Evolutionary conservation across 1,140 invertebrate genomes (phyloP).

Genomic region (Lineus longissimus): DNA sequence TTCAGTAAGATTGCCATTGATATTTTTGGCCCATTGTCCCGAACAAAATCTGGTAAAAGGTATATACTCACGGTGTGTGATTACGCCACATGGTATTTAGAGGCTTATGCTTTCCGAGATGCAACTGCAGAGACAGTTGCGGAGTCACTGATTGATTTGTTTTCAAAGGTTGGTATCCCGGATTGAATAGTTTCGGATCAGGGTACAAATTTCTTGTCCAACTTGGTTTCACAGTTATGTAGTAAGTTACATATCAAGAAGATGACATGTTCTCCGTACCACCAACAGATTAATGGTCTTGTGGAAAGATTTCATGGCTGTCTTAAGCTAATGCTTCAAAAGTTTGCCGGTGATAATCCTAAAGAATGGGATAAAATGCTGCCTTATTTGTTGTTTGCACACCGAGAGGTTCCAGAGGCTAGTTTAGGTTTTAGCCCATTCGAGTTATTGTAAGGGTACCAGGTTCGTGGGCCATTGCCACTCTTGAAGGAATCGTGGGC

Average conservation of each 20-base stretch:
- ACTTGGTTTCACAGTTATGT: conserved; percentile 23
- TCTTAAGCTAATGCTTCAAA: conserved; percentile 30
- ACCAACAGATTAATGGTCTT: conserved; percentile 36
- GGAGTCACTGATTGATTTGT: conserved; percentile 34
- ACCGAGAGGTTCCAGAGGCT: conserved; percentile 28
- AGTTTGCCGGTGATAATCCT: conserved; percentile 24
- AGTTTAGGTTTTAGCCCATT: conserved; percentile 32
- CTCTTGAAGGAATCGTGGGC: conserved; percentile 36
- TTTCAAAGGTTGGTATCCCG: conserved; percentile 50
- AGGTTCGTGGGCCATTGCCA: conserved; percentile 29
- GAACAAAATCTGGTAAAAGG: too few species aligned
- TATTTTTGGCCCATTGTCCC: conserved; percentile 23
- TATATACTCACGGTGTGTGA: conserved; percentile 25
- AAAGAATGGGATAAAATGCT: conserved; percentile 43
- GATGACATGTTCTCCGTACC: conserved; percentile 26
- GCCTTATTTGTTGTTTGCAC: conserved; percentile 33
- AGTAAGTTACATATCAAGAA: conserved; percentile 19
- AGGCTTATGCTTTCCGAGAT: conserved; percentile 17
- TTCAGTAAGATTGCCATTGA: conserved; percentile 29
- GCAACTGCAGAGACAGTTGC: conserved; percentile 21
- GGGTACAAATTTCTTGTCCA: conserved; percentile 25
- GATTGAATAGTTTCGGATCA: conserved; percentile 26
- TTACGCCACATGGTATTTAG: conserved; percentile 27
- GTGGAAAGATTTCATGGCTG: conserved; percentile 30
- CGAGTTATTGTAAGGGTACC: conserved; percentile 34